These are phyloP conservation scores for Ochropacha duplaris DNA, from an alignment of 2,888 invertebrate species.

Conservation along the genomic window DNA sequence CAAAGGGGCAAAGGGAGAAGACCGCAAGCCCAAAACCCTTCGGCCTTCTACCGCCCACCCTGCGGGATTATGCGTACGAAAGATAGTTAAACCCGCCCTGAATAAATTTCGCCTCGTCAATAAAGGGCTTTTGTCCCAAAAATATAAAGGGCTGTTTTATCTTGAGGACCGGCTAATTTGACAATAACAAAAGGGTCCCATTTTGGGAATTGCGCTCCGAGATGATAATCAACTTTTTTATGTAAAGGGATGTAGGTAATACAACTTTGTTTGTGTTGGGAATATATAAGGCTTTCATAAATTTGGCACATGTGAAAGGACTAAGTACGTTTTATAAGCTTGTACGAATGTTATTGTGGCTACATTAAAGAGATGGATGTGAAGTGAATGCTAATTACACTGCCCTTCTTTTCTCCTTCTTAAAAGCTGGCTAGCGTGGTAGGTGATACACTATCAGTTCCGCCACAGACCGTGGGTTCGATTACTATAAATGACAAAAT, in stretches of 20 bases:
- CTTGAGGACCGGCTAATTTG: slow-evolving; percentile 83
- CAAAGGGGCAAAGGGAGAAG: slow-evolving; percentile 24
- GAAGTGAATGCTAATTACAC: no score
- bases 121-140: slow-evolving; percentile 76
- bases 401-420: no score
- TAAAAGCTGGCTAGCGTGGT: no score
- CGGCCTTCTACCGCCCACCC: slow-evolving; percentile 32
- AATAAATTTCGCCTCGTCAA: slow-evolving; percentile 77
- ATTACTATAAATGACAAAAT: no score
- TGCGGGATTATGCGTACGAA: slow-evolving; percentile 65
- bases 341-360: no score
- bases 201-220: slow-evolving; percentile 64
- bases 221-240: slow-evolving; percentile 77
- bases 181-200: slow-evolving; percentile 81
- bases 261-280: slow-evolving; percentile 48
- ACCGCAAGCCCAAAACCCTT: slow-evolving; percentile 21
- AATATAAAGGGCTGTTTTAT: slow-evolving; percentile 79
- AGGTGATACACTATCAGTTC: no score
- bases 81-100: slow-evolving; percentile 80
- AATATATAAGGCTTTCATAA: slow-evolving; percentile 46
- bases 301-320: slow-evolving; percentile 23
- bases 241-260: slow-evolving; percentile 35
- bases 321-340: neutral
- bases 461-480: no score
- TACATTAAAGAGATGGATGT: no score